Evolutionary conservation across 1,140 invertebrate genomes (phyloP).

Genomic region (Tetramorium alpestre): DNA sequence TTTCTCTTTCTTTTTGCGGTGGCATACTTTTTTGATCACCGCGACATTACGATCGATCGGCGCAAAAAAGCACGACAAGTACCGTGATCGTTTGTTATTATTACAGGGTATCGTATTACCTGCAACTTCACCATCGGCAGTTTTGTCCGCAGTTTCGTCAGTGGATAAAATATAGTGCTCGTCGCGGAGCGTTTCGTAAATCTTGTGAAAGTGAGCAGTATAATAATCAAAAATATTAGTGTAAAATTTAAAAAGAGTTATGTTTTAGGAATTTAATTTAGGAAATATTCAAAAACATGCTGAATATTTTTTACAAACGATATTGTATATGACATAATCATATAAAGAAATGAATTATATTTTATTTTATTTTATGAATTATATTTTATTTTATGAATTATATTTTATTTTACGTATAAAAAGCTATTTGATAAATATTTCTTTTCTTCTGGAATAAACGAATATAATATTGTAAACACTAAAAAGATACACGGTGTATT

Average conservation of each 20-base stretch:
- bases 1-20: background rate
- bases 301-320: background rate
- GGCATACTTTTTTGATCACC: background rate
- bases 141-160: constrained; percentile 17
- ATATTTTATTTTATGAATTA: background rate
- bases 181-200: background rate
- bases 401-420: background rate
- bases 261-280: background rate
- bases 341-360: background rate
- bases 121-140: constrained; percentile 7
- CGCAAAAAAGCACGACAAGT: constrained; percentile 21
- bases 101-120: constrained; percentile 25
- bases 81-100: constrained; percentile 42
- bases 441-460: background rate
- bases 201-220: background rate
- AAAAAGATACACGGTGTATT: background rate
- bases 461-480: background rate
- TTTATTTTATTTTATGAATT: too few species aligned
- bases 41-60: constrained; percentile 29
- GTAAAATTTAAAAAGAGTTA: background rate
- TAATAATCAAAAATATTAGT: background rate
- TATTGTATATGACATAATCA: background rate
- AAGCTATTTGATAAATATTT: background rate
- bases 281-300: background rate
- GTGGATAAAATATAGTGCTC: constrained; percentile 21